Evolutionary conservation across 2,113 vertebrate genomes (phyloP), one percentile per base, ranked within the genome.

Genomic region (Cynoglossus semilaevis): DNA sequence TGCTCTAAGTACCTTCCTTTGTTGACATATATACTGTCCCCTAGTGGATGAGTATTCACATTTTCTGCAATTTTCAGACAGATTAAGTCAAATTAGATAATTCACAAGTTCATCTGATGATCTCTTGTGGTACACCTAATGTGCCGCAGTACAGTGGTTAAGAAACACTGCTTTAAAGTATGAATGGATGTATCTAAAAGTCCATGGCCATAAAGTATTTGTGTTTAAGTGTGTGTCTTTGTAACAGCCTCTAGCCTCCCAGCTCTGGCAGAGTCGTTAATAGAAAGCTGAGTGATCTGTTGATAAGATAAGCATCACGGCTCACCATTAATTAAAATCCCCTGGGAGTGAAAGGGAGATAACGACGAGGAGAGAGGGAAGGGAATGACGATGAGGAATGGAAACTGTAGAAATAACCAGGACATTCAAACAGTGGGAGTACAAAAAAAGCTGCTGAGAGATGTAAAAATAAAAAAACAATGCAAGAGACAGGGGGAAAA

Each of bases 221-320:
- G 55, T 7, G 15, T 52, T 48, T 18, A 34, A 22, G 35, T 48
- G 49, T 22, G 51, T 44, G 61, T 35, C 22, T 29, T 29, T 29
- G 22, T 29, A 29, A 29, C 22, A 69, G 61, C 72, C 79, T 62
- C 47, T 72, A 66, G 71, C 74, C 74, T 72, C 81, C 72, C 76
- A 71, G 60, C 81, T 62, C 75, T 67, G 57, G 74, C 76, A 72
- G 68, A 58, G 80, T 75, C 57, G 73, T 81, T 87, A 89, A 88
- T 85, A 85, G 76, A 85, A 85, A 86, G 74, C 72, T 79, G 76
- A 83, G 67, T 60, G 74, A 91, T 91, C 71, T 76, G 65, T 70
- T 77, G 87, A 90, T 88, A 88, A 91, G 87, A 90, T 88, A 88
- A 88, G 81, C 81, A 82, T 84, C 80, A 56, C 61, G 74, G 71